phyloP scores from a whole-genome alignment of 2,888 invertebrate species.

The Adelognathus sp. region DNA sequence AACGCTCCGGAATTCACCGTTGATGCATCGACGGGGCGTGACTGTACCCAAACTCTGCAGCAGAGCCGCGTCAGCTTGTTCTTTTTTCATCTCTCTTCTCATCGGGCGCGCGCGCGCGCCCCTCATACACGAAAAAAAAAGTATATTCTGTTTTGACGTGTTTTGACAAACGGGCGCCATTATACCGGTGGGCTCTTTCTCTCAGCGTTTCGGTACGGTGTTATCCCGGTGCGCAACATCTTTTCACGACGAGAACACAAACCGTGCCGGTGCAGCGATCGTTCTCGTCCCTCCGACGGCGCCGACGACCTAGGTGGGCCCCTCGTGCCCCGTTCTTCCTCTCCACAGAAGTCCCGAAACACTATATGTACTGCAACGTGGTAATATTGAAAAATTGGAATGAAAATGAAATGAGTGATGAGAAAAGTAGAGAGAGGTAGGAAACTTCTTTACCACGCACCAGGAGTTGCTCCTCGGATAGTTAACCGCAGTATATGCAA shows the following conservation, averaged over 20 bases:
- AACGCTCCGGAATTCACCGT: constrained; percentile 47
- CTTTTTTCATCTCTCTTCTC: constrained; percentile 28
- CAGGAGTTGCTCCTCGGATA: no score
- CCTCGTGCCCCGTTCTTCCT: constrained; percentile 37
- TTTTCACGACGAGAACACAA: constrained; percentile 14
- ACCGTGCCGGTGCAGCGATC: no score
- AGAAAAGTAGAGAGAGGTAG: background rate
- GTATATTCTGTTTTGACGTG: constrained; percentile 78
- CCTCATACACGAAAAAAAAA: no score
- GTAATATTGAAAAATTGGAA: background rate
- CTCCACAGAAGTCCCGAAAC: constrained; percentile 29
- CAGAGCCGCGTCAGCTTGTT: background rate
- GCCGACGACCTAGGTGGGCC: constrained; percentile 78
- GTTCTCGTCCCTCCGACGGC: constrained; percentile 62
- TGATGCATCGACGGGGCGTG: constrained; percentile 79
- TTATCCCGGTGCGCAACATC: constrained; percentile 27
- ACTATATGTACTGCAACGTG: background rate
- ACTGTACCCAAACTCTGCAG: constrained; percentile 59
- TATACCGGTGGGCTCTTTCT: constrained; percentile 62
- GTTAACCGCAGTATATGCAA: no score
- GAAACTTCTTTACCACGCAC: no score
- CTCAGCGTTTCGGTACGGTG: constrained; percentile 28
- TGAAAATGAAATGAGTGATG: background rate
- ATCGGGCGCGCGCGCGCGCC: no score
- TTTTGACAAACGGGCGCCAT: constrained; percentile 81